Percentiles rank a stretch among this genome's conserved stretches.
Conservation (phyloP, 2,797 vertebrate genomes). For the Neosilurus hyrtlii region DNA sequence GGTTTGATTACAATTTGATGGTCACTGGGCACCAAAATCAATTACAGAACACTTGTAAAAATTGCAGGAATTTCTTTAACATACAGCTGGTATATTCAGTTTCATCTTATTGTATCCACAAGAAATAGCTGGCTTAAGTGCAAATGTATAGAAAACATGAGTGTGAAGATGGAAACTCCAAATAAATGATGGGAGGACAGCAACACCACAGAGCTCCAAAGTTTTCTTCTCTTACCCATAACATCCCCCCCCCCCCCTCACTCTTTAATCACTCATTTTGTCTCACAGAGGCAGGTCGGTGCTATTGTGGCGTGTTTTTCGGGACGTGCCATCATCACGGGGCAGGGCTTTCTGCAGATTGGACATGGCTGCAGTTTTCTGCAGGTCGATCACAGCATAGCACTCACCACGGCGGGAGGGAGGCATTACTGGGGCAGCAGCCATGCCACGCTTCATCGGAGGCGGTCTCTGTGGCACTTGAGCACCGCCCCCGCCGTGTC, state of each 20-base stretch:
- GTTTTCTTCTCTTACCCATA: constrained; percentile 43
- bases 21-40: constrained; percentile 51
- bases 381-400: constrained; percentile 95
- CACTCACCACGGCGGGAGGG: constrained; percentile 84
- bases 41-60: constrained; percentile 37
- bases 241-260: constrained; percentile 2
- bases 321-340: constrained; percentile 91
- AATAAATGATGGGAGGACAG: constrained; percentile 38
- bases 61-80: constrained; percentile 38
- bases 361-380: constrained; percentile 98
- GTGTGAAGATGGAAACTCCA: constrained; percentile 44
- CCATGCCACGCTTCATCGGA: constrained; percentile 68
- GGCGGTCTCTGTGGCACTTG: constrained; percentile 65
- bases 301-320: constrained; percentile 99
- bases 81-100: constrained; percentile 54
- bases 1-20: constrained; percentile 68
- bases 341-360: constrained; percentile 95
- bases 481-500: constrained; percentile 65
- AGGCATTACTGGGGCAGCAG: constrained; percentile 48
- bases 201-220: constrained; percentile 45
- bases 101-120: constrained; percentile 49
- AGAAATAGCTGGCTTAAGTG: constrained; percentile 46
- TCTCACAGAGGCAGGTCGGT: constrained; percentile 94
- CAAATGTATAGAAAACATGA: constrained; percentile 42
- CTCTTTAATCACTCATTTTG: constrained; percentile 48